phyloP scores from a whole-genome alignment of 2,797 vertebrate genomes.

The Bryconaethiops microstoma region DNA sequence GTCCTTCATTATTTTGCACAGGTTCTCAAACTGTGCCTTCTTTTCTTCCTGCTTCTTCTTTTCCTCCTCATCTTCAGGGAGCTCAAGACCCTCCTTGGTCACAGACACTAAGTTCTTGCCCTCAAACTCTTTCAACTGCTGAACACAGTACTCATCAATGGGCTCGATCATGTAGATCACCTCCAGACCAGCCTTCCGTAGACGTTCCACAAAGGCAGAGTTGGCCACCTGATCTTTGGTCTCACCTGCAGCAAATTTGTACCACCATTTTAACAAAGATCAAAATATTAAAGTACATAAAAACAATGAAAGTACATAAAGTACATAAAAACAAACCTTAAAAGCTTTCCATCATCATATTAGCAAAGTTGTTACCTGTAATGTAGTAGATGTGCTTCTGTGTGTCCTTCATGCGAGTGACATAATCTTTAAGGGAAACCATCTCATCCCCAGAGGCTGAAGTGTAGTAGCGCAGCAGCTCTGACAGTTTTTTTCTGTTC shows the following conservation, averaged over 20 bases:
- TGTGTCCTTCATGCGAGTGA: constrained; percentile 88
- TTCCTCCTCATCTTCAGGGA: constrained; percentile 95
- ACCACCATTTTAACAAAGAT: neutral
- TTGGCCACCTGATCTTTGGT: constrained; percentile 97
- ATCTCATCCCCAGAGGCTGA: constrained; percentile 88
- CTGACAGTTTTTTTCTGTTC: constrained; percentile 87
- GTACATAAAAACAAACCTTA: neutral
- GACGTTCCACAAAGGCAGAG: constrained; percentile 94
- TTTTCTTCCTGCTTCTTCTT: constrained; percentile 93
- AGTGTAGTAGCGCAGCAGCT: constrained; percentile 84
- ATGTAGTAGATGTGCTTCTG: constrained; percentile 91
- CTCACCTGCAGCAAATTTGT: constrained; percentile 79
- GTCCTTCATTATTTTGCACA: constrained; percentile 97
- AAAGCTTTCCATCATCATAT: neutral
- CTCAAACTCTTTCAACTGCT: constrained; percentile 95
- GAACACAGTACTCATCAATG: constrained; percentile 96
- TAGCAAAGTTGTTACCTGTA: constrained; percentile 69
- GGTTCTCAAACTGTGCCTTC: constrained; percentile 88
- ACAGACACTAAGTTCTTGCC: constrained; percentile 94
- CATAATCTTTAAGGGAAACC: constrained; percentile 89
- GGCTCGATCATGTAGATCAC: constrained; percentile 99
- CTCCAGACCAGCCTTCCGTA: constrained; percentile 92
- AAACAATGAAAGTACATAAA: too few relatives aligned
- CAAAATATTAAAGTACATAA: neutral
- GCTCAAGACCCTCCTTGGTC: constrained; percentile 93